phyloP scores from a whole-genome alignment of 2,888 invertebrate species.

The Xestia xanthographa region DNA sequence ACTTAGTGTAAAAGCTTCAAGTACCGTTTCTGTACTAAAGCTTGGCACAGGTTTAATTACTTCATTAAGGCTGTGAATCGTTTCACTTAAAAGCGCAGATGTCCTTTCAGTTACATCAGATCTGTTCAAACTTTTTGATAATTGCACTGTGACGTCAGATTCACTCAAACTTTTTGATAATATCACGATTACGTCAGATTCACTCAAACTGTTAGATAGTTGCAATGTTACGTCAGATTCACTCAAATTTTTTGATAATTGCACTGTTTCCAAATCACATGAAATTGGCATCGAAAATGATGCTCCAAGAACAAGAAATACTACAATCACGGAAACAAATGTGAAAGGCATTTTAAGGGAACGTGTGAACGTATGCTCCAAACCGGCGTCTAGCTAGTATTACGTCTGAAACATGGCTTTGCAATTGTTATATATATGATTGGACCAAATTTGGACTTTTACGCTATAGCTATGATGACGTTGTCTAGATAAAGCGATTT shows the following conservation, averaged over 20 bases:
- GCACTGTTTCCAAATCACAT: not conserved
- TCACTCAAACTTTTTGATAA: too few species aligned
- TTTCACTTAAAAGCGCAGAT: not conserved
- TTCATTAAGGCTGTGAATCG: not conserved
- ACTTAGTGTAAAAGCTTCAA: not conserved
- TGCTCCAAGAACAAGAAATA: not conserved
- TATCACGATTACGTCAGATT: too few species aligned
- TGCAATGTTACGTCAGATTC: too few species aligned
- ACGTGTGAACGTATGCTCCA: fast-evolving
- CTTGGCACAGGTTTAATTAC: not conserved
- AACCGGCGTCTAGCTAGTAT: not conserved
- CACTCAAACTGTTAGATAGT: too few species aligned
- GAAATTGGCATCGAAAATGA: conserved; percentile 19
- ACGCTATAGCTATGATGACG: too few species aligned
- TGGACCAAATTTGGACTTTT: too few species aligned
- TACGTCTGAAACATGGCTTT: conserved; percentile 5
- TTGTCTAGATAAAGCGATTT: too few species aligned
- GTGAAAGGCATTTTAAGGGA: conserved; percentile 2
- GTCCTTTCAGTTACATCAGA: not conserved
- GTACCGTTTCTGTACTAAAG: not conserved
- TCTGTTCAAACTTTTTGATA: conserved; percentile 4
- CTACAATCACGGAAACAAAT: not conserved
- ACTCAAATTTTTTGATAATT: not conserved
- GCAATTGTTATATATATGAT: not conserved
- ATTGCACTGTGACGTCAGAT: too few species aligned